These are phyloP conservation scores for Uropsilus gracilis DNA, from an alignment of 2,113 vertebrate species.

Conservation along the genomic window DNA sequence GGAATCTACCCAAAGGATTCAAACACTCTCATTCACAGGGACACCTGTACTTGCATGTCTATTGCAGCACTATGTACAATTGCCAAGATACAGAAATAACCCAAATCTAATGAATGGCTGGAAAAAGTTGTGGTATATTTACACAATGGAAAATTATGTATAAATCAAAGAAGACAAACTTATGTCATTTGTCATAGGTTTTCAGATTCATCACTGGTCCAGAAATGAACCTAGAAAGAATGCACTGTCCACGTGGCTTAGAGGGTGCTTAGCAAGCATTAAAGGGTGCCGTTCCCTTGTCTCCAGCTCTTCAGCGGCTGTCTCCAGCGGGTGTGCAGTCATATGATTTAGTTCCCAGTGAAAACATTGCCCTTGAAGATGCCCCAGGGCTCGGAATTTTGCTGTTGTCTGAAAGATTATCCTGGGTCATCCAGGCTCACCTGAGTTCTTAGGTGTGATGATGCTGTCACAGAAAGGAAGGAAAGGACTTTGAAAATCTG, in stretches of 20 bases:
- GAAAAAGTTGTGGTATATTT: too few species aligned
- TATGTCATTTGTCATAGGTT: too few species aligned
- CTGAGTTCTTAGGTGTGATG: not conserved
- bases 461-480: not conserved
- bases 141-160: too few species aligned
- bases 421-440: not conserved
- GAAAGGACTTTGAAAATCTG: not conserved
- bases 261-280: not conserved
- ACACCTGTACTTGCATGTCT: too few species aligned
- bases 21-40: too few species aligned
- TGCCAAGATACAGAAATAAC: too few species aligned
- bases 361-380: rapidly evolving
- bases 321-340: not conserved
- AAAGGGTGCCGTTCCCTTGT: not conserved
- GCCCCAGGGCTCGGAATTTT: rapidly evolving
- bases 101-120: too few species aligned
- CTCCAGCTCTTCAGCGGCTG: not conserved
- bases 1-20: too few species aligned
- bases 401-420: not conserved
- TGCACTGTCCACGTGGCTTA: not conserved
- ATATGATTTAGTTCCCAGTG: not conserved
- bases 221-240: not conserved
- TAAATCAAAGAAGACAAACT: too few species aligned
- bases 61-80: too few species aligned
- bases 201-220: not conserved